A percentile compares a stretch with the other conserved stretches of the same genome.
These are phyloP conservation scores for Drepanosiphum platanoidis DNA, from an alignment of 2,888 invertebrate species.

Conservation along the genomic window DNA sequence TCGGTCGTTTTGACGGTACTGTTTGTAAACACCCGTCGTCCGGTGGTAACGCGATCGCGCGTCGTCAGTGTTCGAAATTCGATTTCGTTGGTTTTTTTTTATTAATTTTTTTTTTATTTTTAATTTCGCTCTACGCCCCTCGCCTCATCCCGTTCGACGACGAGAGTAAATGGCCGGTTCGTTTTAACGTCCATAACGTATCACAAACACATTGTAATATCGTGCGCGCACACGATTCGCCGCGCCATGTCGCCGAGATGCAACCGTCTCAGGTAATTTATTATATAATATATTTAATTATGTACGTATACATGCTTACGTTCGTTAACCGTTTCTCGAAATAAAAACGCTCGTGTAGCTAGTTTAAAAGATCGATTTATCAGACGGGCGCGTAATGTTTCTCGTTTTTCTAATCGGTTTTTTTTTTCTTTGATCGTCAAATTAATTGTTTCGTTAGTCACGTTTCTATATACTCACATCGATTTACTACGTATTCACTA, in stretches of 20 bases:
- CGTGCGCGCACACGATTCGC: neutral
- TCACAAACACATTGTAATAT: neutral
- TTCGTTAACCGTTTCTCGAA: no score
- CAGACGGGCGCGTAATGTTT: no score
- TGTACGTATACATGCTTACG: no score
- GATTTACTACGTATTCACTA: no score
- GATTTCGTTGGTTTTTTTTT: neutral
- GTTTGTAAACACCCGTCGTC: neutral
- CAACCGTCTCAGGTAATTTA: constrained; percentile 42
- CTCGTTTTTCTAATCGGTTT: no score
- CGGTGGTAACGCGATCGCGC: neutral
- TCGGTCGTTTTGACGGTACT: constrained; percentile 11
- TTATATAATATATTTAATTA: no score
- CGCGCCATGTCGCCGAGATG: constrained; percentile 33
- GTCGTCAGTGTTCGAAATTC: neutral
- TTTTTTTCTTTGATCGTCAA: no score
- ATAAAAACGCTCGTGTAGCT: no score
- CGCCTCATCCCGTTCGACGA: neutral
- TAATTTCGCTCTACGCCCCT: neutral
- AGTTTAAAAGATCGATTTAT: no score
- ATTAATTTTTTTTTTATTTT: neutral
- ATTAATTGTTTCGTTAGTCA: no score
- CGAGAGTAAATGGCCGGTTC: constrained; percentile 10
- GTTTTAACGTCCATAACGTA: neutral
- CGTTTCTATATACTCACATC: no score